A percentile compares a stretch with the other conserved stretches of the same genome.
Evolutionary conservation across 2,888 invertebrate genomes (phyloP).

Genomic region (Branchinecta sandiegonensis): DNA sequence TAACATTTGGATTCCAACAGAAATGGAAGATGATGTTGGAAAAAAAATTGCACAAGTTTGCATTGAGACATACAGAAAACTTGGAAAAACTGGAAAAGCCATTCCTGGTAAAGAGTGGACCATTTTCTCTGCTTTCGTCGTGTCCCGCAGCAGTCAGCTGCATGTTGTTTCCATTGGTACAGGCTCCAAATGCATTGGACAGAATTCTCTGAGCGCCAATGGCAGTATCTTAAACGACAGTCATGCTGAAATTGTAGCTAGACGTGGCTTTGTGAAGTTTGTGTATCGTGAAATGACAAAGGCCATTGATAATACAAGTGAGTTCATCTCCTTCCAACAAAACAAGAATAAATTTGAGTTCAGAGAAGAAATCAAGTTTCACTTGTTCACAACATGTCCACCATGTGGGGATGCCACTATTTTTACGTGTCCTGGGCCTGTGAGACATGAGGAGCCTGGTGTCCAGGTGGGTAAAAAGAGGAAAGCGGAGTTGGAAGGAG

Average conservation of each 20-base stretch:
- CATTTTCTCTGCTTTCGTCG: slow-evolving; percentile 55
- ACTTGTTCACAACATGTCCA: slow-evolving; percentile 69
- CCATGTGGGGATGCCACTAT: slow-evolving; percentile 93
- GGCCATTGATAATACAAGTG: slow-evolving; percentile 31
- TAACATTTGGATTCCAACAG: slow-evolving; percentile 15
- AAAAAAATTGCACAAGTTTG: slow-evolving; percentile 43
- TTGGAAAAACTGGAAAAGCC: slow-evolving; percentile 71
- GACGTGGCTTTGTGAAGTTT: slow-evolving; percentile 65
- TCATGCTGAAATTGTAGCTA: slow-evolving; percentile 76
- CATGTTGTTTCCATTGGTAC: slow-evolving; percentile 68
- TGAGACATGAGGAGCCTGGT: slow-evolving; percentile 1
- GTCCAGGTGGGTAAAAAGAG: neutral
- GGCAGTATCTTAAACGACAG: slow-evolving; percentile 72
- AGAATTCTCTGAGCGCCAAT: slow-evolving; percentile 42
- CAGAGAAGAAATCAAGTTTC: slow-evolving; percentile 48
- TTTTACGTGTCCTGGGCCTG: slow-evolving; percentile 42
- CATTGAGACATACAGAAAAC: slow-evolving; percentile 35
- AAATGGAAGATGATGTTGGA: slow-evolving; percentile 23
- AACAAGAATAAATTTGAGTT: slow-evolving; percentile 37
- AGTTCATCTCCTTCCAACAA: slow-evolving; percentile 24
- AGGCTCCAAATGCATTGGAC: slow-evolving; percentile 81
- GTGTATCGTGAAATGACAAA: slow-evolving; percentile 48
- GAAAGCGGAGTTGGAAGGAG: neutral
- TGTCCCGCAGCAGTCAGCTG: slow-evolving; percentile 25
- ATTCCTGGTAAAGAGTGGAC: slow-evolving; percentile 58